A percentile compares a stretch with the other conserved stretches of the same genome.
phyloP scores from a whole-genome alignment of 1,140 invertebrate genomes.

The Nephotettix cincticeps region DNA sequence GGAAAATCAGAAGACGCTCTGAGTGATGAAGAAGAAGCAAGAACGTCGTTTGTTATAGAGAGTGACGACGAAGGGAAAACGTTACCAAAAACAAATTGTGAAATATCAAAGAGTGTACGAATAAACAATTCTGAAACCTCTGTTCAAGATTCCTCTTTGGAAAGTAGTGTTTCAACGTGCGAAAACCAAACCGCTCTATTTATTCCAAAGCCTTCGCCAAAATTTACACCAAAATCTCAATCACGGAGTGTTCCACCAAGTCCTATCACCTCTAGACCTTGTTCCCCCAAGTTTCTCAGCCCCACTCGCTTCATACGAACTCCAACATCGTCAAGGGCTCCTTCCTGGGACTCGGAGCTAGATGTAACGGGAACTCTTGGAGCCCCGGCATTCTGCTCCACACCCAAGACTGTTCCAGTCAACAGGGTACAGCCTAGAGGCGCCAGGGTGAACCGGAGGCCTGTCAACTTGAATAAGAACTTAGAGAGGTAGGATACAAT shows the following conservation, averaged over 20 bases:
- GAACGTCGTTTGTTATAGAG: background rate
- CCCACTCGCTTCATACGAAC: background rate
- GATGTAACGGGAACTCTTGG: background rate
- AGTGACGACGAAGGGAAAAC: background rate
- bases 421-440: conserved; percentile 1
- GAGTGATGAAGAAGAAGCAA: background rate
- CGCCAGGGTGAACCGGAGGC: background rate
- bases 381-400: background rate
- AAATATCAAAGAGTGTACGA: background rate
- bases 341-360: background rate
- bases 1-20: too few relatives aligned
- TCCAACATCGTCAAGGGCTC: background rate
- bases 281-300: background rate
- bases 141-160: background rate
- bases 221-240: background rate
- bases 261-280: background rate
- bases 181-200: background rate
- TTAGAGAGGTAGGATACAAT: conserved; percentile 18
- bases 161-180: background rate
- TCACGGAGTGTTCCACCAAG: background rate
- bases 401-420: background rate
- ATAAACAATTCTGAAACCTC: background rate
- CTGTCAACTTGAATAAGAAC: background rate
- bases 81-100: too few relatives aligned
- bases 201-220: background rate